Percentiles rank a stretch among this genome's conserved stretches.
These are phyloP conservation scores for Enoplosus armatus DNA, from an alignment of 2,797 vertebrate species.

Conservation along the genomic window DNA sequence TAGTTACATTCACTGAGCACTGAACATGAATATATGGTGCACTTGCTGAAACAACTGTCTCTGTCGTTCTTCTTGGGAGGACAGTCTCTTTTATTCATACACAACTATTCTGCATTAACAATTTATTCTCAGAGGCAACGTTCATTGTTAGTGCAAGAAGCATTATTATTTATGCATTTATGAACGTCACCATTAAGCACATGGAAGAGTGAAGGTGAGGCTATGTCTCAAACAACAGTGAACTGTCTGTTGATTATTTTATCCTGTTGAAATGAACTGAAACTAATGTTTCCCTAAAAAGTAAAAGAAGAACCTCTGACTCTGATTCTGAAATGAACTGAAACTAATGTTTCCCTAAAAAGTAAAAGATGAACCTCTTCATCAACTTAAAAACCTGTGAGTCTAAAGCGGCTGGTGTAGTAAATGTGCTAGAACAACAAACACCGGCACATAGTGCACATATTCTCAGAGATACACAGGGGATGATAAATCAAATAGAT, in stretches of 20 bases:
- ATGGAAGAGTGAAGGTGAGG: not conserved
- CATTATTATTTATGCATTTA: too few relatives aligned
- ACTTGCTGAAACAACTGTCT: too few relatives aligned
- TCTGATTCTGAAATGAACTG: too few relatives aligned
- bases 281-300: slow-evolving; percentile 18
- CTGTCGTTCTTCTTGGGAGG: not conserved
- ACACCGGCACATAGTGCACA: not conserved
- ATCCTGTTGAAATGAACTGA: slow-evolving; percentile 34
- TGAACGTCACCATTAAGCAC: not conserved
- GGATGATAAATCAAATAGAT: slow-evolving; percentile 58
- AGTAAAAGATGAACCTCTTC: not conserved
- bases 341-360: slow-evolving; percentile 24
- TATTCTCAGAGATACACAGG: slow-evolving; percentile 22
- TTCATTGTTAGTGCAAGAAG: not conserved
- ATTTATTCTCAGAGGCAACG: not conserved
- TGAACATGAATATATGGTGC: not conserved
- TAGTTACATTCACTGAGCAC: too few relatives aligned
- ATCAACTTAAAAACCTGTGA: slow-evolving; percentile 38
- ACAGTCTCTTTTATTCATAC: not conserved
- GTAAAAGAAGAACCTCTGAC: not conserved
- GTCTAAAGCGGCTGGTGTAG: not conserved
- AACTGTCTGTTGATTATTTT: not conserved
- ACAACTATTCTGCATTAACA: slow-evolving; percentile 1
- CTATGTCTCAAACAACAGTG: not conserved
- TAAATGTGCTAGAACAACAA: slow-evolving; percentile 52